Conservation (phyloP, 2,113 vertebrate species). For the Channa maculata region DNA sequence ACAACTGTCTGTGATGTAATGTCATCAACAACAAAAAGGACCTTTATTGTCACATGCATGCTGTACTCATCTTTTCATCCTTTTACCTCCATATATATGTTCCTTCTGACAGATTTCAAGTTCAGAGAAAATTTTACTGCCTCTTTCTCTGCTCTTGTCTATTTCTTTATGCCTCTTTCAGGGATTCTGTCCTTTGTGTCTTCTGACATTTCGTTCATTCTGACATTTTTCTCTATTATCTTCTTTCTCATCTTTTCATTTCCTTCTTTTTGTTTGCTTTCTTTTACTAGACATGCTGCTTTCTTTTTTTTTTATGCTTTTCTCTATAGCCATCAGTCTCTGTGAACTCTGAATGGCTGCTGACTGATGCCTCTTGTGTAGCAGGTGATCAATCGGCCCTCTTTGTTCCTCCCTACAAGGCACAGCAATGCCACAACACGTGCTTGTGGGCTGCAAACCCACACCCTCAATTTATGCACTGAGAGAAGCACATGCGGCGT, state of each 20-base stretch:
- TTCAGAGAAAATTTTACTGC: not conserved
- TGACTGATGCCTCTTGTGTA: constrained; percentile 54
- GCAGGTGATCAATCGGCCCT: constrained; percentile 59
- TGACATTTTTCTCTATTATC: not conserved
- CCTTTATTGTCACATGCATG: constrained; percentile 15
- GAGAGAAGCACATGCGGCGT: constrained; percentile 13
- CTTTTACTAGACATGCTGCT: no score
- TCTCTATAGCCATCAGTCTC: constrained; percentile 12
- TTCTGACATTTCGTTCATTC: not conserved
- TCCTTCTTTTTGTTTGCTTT: not conserved
- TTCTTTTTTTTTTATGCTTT: not conserved
- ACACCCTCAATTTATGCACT: not conserved
- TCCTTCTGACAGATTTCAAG: not conserved
- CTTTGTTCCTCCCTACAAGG: constrained; percentile 38
- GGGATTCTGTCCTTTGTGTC: not conserved
- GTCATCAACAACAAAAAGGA: constrained; percentile 7
- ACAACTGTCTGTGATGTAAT: not conserved
- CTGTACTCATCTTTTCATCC: not conserved
- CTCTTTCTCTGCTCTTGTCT: not conserved
- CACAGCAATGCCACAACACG: constrained; percentile 49
- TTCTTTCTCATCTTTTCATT: not conserved
- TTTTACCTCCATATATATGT: not conserved
- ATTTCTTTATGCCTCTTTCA: not conserved
- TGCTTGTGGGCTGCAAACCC: constrained; percentile 32
- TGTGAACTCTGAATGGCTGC: constrained; percentile 23